Percentiles rank a stretch among this genome's conserved stretches.
Evolutionary conservation across 2,888 invertebrate genomes (phyloP).

Genomic region (Camptogramma bilineatum): DNA sequence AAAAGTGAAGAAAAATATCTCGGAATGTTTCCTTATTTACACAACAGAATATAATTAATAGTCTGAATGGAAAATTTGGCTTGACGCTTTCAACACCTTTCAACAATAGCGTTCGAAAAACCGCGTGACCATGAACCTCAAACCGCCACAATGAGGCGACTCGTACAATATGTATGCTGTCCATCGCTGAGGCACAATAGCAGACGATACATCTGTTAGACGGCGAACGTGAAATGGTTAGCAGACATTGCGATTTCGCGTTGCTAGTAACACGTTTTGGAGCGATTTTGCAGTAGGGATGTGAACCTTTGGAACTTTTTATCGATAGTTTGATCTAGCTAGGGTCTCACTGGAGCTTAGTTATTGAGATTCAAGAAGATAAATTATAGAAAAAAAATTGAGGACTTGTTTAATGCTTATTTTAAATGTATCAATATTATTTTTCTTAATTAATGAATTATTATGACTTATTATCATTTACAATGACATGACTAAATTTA

Average conservation of each 20-base stretch:
- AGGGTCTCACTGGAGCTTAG: too few species aligned
- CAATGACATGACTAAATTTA: too few species aligned
- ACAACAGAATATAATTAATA: not conserved
- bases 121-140: constrained; percentile 15
- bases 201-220: constrained; percentile 12
- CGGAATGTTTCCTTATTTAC: too few species aligned
- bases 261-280: constrained; percentile 18
- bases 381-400: too few species aligned
- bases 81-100: not conserved
- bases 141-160: constrained; percentile 4
- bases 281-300: constrained; percentile 4
- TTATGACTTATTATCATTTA: too few species aligned
- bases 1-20: too few species aligned
- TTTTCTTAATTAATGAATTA: too few species aligned
- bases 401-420: too few species aligned
- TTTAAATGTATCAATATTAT: too few species aligned
- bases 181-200: constrained; percentile 7
- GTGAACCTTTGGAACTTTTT: not conserved
- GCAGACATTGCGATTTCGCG: constrained; percentile 18
- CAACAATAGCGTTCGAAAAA: constrained; percentile 17
- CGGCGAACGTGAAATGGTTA: constrained; percentile 20
- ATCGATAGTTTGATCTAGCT: not conserved
- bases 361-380: not conserved
- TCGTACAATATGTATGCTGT: constrained; percentile 12
- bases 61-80: not conserved